Evolutionary conservation across 2,113 vertebrate genomes (phyloP), one percentile per base, ranked within the genome.

Genomic region (Platysternon megacephalum): DNA sequence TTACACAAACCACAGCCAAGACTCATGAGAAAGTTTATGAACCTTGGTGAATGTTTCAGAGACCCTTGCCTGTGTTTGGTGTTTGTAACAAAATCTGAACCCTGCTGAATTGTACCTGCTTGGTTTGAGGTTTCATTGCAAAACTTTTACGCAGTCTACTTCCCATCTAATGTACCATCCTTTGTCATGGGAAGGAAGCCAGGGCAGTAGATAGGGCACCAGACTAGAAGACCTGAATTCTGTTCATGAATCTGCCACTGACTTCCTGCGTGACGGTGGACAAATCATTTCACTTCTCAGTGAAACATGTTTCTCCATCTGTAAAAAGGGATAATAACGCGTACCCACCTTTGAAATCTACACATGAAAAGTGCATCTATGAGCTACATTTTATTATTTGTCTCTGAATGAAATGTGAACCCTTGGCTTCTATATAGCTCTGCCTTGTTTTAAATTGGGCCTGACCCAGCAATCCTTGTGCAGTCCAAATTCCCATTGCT

Each of bases 1-100:
- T 93, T 85, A 58, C 35, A 91, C 89, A 94, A 95, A 94, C 97
- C 97, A 95, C 95, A 97, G 82, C 86, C 94, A 94, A 83, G 94
- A 84, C 89, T 65, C 94, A 86, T 93, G 93, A 95, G 90, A 94
- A 94, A 86, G 87, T 85, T 93, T 96, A 94, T 89, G 82, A 94
- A 93, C 29, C 35, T 2, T 12, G 14, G 81, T 87, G 80, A 72
- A 84, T 93, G 56, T 92, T 97, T 95, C 95, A 74, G 65, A 96
- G 91, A 53, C 16, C 82, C 65, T 93, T 93, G 78, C 82, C 92
- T 29, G 87, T 90, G 86, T 76, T 95, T 74, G 76, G 82, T 91
- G 87, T n/a, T 86, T 84, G 4, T 14, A 93, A 83, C 87, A 93
- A 97, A 97, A 83, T 68, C 6, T 89, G 4, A 89, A 95, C 93